Conservation (phyloP, 2,888 invertebrate genomes). For the Limulus polyphemus region DNA sequence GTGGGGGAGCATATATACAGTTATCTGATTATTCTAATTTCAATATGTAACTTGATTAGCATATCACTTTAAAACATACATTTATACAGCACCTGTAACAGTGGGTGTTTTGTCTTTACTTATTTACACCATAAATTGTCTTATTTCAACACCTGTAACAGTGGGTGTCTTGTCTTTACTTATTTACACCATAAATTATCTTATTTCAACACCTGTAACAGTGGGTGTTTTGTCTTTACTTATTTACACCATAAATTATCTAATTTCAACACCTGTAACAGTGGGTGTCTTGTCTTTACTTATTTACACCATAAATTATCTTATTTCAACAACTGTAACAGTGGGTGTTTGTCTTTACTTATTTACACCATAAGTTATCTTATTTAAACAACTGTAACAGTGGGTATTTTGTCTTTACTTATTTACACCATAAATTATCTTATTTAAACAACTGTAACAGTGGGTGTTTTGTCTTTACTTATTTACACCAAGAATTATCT, state of each 20-base stretch:
- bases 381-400: not conserved
- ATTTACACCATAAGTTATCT: not conserved
- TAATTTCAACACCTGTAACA: not conserved
- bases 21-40: no score
- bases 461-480: no score
- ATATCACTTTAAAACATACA: no score
- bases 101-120: not conserved
- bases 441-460: not conserved
- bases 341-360: not conserved
- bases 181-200: not conserved
- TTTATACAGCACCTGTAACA: no score
- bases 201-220: not conserved
- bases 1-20: no score
- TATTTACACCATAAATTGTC: not conserved
- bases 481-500: not conserved
- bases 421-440: not conserved
- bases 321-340: not conserved
- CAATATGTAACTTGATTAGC: no score
- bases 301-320: not conserved
- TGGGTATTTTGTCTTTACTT: no score
- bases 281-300: not conserved
- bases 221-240: not conserved
- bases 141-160: not conserved
- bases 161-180: not conserved
- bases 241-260: not conserved